Evolutionary conservation across 1,140 invertebrate species (phyloP), one percentile per base, ranked within the genome.

Genomic region (Stratiolaelaps scimitus): DNA sequence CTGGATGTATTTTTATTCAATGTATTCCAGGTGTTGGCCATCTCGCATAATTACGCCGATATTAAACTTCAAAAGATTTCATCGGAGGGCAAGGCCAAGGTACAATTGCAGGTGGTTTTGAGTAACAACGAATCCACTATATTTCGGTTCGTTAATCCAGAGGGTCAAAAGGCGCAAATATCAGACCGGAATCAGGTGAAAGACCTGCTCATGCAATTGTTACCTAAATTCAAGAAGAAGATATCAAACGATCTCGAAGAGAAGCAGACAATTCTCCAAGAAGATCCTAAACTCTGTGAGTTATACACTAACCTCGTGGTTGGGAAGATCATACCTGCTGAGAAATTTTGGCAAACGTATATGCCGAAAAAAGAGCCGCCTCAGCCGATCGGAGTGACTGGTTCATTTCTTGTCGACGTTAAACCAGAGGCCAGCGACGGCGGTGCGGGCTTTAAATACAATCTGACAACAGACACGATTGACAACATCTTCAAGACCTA

Each of bases 31-130:
- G 53, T 85, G 1, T 90, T 96, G 43, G 85, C 86, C 7, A 85
- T 95, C 29, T 92, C 88, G 68, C 89, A 95, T 75, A 83, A 87
- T 74, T 98, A 94, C 80, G 84, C 87, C 53, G 92, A 98, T 75
- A 95, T 98, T 69, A 96, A 96, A 82, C 84, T 86, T 67, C 95
- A 98, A 81, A 96, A 97, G 79, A 97, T 99, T 71, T 98, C 93
- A 60, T 92, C 95, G 0, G 93, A 92, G 73, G 91, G 90, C 10
- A 98, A 98, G 79, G 84, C 91, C 26, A 98, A 98, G 80, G 89
- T 98, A 65, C 96, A 99, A 76, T 79, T 99, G n/a, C 96, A 99
- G 81, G 83, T 98, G 13, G 89, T 97, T 43, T 78, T 98, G 68
- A 87, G 96, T 73, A 89, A 92, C 80, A 88, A 89, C 28, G 83